These are phyloP conservation scores for Doryteuthis pealeii DNA, from an alignment of 1,140 invertebrate species.

Conservation along the genomic window DNA sequence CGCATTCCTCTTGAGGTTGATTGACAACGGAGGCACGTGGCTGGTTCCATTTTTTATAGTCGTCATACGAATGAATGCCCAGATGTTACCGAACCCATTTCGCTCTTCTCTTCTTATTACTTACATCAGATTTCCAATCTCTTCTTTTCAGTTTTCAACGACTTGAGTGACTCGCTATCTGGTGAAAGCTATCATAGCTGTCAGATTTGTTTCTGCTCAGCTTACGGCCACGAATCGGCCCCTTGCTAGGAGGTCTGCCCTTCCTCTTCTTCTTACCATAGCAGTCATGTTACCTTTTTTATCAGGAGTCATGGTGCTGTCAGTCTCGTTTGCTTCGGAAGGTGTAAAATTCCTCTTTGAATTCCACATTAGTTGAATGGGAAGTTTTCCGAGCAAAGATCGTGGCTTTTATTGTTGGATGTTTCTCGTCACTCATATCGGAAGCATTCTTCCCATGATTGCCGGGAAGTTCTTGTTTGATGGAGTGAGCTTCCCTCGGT, in stretches of 20 bases:
- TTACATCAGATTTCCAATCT: constrained; percentile 30
- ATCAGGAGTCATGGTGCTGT: neutral
- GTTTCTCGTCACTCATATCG: constrained; percentile 9
- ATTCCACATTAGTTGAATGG: neutral
- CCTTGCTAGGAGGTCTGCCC: neutral
- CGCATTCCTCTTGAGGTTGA: constrained; percentile 62
- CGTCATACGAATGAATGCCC: constrained; percentile 69
- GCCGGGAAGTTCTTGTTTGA: neutral
- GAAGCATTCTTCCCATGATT: neutral
- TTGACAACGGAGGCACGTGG: constrained; percentile 73
- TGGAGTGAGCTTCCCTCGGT: neutral
- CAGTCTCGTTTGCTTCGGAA: neutral
- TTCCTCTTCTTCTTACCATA: neutral
- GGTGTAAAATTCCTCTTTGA: constrained; percentile 10
- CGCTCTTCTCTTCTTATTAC: constrained; percentile 27
- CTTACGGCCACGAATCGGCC: neutral
- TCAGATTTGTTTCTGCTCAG: neutral
- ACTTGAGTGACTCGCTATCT: constrained; percentile 21
- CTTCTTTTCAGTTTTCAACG: constrained; percentile 30
- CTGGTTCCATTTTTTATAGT: constrained; percentile 71
- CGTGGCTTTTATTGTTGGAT: constrained; percentile 5
- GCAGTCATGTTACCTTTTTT: neutral
- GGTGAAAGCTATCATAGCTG: neutral
- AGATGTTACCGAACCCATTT: constrained; percentile 15
- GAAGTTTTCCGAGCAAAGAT: neutral